These are phyloP conservation scores for Motacilla tschutschensis DNA, from an alignment of 2,113 vertebrate genomes.

Conservation along the genomic window DNA sequence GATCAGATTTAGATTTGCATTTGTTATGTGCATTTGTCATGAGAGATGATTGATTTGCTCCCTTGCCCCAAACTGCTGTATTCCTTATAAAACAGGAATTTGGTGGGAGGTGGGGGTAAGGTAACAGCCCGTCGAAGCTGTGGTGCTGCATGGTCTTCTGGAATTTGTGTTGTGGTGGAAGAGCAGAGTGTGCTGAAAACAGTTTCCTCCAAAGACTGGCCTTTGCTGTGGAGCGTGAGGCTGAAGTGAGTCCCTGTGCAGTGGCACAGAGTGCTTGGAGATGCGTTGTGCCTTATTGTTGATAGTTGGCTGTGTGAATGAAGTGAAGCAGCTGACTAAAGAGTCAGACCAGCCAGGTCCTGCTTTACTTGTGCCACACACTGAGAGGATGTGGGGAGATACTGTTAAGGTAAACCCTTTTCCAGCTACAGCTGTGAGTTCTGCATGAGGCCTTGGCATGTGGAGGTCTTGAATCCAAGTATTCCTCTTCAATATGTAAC, in stretches of 20 bases:
- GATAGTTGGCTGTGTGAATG: background rate
- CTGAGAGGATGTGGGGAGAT: too few relatives aligned
- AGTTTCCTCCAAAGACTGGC: background rate
- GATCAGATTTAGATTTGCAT: background rate
- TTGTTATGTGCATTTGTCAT: rapidly evolving
- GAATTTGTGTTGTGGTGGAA: background rate
- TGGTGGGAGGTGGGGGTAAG: background rate
- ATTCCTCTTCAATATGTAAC: background rate
- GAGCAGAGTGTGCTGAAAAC: background rate
- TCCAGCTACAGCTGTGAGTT: background rate
- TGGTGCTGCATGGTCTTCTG: background rate
- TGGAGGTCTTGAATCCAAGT: background rate
- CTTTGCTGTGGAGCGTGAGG: background rate
- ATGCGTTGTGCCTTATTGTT: background rate
- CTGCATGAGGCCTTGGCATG: background rate
- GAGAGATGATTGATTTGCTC: background rate
- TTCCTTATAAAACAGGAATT: background rate
- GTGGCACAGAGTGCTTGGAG: background rate
- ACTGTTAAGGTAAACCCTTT: background rate
- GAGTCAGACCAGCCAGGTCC: background rate
- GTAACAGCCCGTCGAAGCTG: rapidly evolving
- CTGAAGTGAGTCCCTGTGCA: background rate
- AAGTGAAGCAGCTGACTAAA: background rate
- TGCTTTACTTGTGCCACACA: rapidly evolving
- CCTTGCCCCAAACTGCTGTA: rapidly evolving